Base-by-base conservation (phyloP, 2,797 vertebrate genomes). In the Tinamus major region DNA sequence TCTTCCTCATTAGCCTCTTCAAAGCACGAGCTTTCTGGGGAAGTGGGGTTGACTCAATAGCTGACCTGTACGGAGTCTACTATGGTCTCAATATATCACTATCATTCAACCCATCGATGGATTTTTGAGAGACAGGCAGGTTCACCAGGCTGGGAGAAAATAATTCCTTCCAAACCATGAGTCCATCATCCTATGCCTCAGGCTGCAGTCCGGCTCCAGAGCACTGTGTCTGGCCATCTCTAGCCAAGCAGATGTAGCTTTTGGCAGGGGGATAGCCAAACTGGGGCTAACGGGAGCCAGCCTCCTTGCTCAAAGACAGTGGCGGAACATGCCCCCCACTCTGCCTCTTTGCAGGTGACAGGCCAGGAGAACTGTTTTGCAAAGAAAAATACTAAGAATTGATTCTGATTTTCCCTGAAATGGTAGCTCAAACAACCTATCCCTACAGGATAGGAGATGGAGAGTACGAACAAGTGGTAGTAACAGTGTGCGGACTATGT, bases 71-170 rank as follows among this genome's bases (percentile, higher is more conserved):
- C 27, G 48, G 77, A 42, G 31, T 49, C 80, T 68, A 20, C 53
- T 27, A 26, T 0, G 0, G n/a, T 61, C 31, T 79, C 69, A 33
- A 29, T 58, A 15, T 41, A 15, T 51, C 61, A 14, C 61, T 85
- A 4, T 77, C 70, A 49, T 62, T 88, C 70, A 29, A 4, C 13
- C 20, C 48, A 48, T 70, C 1, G 2, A 20, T 79, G 58, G 33
- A 44, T 62, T 64, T n/a, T 90, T n/a, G 71, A 77, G 27, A 86
- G 26, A 59, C 4, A 68, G 62, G 65, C 80, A 89, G 26, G 49
- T 65, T 95, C 85, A 80, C 42, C 44, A 89, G 64, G 10, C 56
- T 77, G 71, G 88, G 64, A 90, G 37, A 68, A 81, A 70, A 42
- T 46, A 0, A 62, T 35, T 64, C 53, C n/a, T 53, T 58, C 53